Evolutionary conservation across 1,140 invertebrate genomes (phyloP), one percentile per base, ranked within the genome.

Genomic region (Thaumatotibia leucotreta): DNA sequence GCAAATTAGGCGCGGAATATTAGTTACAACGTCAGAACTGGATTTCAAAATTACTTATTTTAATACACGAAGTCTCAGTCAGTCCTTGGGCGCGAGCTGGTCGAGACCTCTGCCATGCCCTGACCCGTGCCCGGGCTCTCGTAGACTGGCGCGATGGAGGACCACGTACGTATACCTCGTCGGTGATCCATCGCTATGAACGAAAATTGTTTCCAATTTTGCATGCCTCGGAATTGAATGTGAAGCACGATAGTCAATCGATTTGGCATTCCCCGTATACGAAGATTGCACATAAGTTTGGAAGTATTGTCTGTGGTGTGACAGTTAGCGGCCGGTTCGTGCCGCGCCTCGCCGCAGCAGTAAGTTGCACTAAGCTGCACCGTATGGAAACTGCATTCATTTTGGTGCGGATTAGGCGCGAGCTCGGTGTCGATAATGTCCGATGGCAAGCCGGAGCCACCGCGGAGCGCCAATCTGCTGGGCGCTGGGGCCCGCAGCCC

Each of bases 41-140:
- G 86, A 88, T 82, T 87, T 90, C 84, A 89, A 90, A 89, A 90
- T 90, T 87, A 89, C 69, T 86, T 83, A 90, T 88, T 90, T 89
- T 87, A 89, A 87, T 89, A 89, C 84, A 81, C 83, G 77, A 79
- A 78, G 82, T 86, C 80, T 84, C 88, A 90, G 88, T 90, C 84
- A 76, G 76, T 80, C 75, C 77, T 77, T 79, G 73, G 86, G 78
- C 88, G 82, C 84, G 82, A 84, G 73, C 79, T 77, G 77, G 77
- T 81, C 61, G 75, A 84, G 88, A 77, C 81, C 80, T 74, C 72
- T 85, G 74, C 74, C 33, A 88, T 88, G 86, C 70, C 77, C 76
- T 68, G 66, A 67, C 62, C 72, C 72, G 68, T 52, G 39, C 63
- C 72, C 61, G 66, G 61, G 62, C 73, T 52, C 20, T 22, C 64